Conservation (phyloP, 2,888 invertebrate species). For the Drosophila prostipennis region DNA sequence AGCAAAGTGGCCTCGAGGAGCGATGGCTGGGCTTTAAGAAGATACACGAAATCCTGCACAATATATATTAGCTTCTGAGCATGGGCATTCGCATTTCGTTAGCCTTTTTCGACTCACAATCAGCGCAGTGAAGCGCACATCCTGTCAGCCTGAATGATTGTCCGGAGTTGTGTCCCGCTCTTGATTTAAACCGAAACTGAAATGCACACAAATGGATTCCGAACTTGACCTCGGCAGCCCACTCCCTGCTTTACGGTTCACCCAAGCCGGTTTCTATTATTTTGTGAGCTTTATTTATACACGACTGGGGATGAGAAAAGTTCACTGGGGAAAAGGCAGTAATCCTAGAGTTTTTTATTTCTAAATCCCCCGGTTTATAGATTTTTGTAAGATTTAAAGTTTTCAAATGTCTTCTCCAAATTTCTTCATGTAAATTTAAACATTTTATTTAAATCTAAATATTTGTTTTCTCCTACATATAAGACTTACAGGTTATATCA, state of each 20-base stretch:
- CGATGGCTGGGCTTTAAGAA: constrained; percentile 15
- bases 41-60: neutral
- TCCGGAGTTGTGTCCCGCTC: constrained; percentile 44
- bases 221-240: constrained; percentile 53
- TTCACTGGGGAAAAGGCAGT: neutral
- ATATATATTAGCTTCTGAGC: constrained; percentile 32
- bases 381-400: too few species aligned
- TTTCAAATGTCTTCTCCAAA: neutral
- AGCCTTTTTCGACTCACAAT: constrained; percentile 64
- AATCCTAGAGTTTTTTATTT: too few species aligned
- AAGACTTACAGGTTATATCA: too few species aligned
- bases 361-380: too few species aligned
- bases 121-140: constrained; percentile 79
- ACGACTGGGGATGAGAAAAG: neutral
- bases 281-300: constrained; percentile 37
- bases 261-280: constrained; percentile 62
- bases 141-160: constrained; percentile 79
- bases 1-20: constrained; percentile 69
- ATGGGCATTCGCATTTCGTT: constrained; percentile 42
- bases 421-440: neutral
- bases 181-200: constrained; percentile 79
- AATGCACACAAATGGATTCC: constrained; percentile 81
- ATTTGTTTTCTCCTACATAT: too few species aligned
- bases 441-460: too few species aligned
- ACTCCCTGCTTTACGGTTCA: neutral